These are phyloP conservation scores for Leucosticte australis DNA, from an alignment of 2,113 vertebrate genomes.

Conservation along the genomic window DNA sequence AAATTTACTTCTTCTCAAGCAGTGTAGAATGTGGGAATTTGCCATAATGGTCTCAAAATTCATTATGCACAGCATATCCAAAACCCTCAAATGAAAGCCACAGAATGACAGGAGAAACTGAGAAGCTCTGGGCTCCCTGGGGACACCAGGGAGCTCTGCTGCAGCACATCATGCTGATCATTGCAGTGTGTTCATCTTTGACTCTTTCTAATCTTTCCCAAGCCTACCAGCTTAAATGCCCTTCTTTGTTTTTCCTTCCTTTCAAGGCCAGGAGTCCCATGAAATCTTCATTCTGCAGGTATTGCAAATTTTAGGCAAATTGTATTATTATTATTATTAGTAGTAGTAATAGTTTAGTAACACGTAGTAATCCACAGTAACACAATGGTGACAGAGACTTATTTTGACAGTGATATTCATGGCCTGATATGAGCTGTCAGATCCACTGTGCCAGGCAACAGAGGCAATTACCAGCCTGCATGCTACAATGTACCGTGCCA, in stretches of 20 bases:
- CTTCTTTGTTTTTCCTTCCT: background rate
- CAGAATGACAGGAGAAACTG: background rate
- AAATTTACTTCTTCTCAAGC: background rate
- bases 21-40: background rate
- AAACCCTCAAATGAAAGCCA: background rate
- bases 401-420: background rate
- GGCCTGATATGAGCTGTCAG: background rate
- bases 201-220: background rate
- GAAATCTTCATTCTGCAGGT: background rate
- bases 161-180: background rate
- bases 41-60: background rate
- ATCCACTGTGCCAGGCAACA: background rate
- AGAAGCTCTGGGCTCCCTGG: background rate
- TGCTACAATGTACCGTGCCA: accelerated
- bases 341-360: background rate
- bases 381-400: background rate
- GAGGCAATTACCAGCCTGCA: background rate
- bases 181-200: background rate
- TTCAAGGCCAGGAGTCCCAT: background rate
- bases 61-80: background rate
- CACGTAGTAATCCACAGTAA: too few species aligned
- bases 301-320: background rate
- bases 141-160: background rate
- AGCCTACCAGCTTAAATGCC: background rate
- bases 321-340: accelerated